Evolutionary conservation across 2,113 vertebrate genomes (phyloP), one percentile per base, ranked within the genome.

Genomic region (Gallinago undulata): DNA sequence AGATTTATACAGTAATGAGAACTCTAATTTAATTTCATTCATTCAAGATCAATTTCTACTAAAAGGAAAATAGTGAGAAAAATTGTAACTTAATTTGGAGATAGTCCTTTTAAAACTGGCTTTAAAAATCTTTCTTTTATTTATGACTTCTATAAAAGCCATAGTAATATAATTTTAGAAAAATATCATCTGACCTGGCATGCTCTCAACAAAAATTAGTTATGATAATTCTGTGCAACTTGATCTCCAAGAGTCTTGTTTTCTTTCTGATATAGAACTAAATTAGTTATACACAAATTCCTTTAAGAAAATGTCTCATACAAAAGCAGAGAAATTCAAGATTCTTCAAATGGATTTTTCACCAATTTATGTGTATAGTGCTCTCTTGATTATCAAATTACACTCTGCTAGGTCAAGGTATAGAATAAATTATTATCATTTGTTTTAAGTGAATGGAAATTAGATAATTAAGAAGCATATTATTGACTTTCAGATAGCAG

Each of bases 301-400:
- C 39, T 93, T 60, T 86, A 88, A 82, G 84, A 89, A 92, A 78
- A 79, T 50, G 17, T 84, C 19, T 92, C 27, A 50, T 69, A 41
- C 28, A 91, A 64, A 93, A 87, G 35, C 21, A 75, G 41, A 95
- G 77, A 91, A 87, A 94, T 82, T 89, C 74, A 89, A 63, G 67
- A 82, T 89, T 94, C 66, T 83, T 94, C 60, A 92, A 83, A 86
- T 60, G 37, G 19, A 43, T 87, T 96, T 96, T 93, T 94, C 63
- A 84, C 76, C 45, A 92, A 93, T 95, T 95, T 94, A 96, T 93
- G 55, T 94, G 94, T 92, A 95, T 89, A 82, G 90, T 84, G 39
- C 55, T 91, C 64, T 94, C 53, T 76, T 93, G 84, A 93, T 91
- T 94, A 76, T 91, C 91, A 96, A 96, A 96, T 96, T 96, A 92